These are phyloP conservation scores for Hypotaenidia okinawae DNA, from an alignment of 2,797 vertebrate genomes.

Conservation along the genomic window DNA sequence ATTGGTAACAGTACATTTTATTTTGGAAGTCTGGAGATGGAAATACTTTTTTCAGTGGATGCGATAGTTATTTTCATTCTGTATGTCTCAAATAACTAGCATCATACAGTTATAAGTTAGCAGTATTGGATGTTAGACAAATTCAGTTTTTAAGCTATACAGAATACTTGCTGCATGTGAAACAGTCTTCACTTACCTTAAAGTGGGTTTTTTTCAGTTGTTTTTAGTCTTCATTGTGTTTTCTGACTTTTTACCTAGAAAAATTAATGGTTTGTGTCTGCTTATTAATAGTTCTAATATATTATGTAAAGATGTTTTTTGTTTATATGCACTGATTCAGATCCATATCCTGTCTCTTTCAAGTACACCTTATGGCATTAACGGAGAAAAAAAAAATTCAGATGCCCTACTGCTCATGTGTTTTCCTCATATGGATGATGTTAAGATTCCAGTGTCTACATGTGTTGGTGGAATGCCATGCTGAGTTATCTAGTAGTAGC, in stretches of 20 bases:
- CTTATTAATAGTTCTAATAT: background rate
- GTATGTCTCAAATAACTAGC: background rate
- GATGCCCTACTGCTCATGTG: background rate
- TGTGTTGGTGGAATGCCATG: background rate
- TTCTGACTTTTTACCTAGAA: background rate
- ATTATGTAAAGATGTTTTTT: background rate
- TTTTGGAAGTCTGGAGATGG: background rate
- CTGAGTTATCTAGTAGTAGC: background rate
- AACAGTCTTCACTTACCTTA: background rate
- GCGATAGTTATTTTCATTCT: background rate
- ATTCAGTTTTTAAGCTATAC: background rate
- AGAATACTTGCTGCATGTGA: background rate
- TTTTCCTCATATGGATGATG: background rate
- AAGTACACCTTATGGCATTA: background rate
- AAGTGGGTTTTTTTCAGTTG: background rate
- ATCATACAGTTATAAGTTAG: background rate
- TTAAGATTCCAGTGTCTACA: background rate
- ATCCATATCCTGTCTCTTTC: background rate
- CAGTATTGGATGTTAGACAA: background rate
- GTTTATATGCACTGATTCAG: background rate
- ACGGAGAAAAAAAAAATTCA: background rate
- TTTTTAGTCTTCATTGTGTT: background rate
- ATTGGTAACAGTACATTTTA: constrained; percentile 1
- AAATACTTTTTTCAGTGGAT: background rate
- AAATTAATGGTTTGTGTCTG: background rate